A percentile compares a stretch with the other conserved stretches of the same genome.
Conservation (phyloP, 2,113 vertebrate genomes). For the Rhea americana region DNA sequence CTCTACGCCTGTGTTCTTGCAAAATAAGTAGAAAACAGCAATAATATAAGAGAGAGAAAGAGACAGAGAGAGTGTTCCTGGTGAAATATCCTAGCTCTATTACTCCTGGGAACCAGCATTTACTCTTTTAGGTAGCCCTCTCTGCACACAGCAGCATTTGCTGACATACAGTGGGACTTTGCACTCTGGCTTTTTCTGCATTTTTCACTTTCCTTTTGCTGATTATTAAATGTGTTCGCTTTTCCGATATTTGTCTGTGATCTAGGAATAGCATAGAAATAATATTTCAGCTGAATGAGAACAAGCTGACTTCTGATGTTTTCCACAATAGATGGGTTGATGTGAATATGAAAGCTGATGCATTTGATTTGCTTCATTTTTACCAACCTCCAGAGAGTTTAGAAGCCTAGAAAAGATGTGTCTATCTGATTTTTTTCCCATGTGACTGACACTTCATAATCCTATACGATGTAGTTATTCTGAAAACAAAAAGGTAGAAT, state of each 20-base stretch:
- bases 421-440: constrained; percentile 40
- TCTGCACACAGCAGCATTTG: background rate
- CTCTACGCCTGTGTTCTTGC: background rate
- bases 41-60: background rate
- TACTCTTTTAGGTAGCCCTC: background rate
- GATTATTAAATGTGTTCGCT: constrained; percentile 10
- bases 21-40: background rate
- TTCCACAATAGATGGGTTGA: constrained; percentile 63
- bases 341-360: constrained; percentile 63
- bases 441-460: constrained; percentile 56
- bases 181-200: fast-evolving
- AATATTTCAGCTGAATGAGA: constrained; percentile 56
- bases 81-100: background rate
- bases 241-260: constrained; percentile 1
- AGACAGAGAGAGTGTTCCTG: background rate
- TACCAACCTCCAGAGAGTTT: constrained; percentile 51
- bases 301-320: constrained; percentile 61
- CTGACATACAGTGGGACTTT: background rate
- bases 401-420: constrained; percentile 53
- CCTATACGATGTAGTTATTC: constrained; percentile 33
- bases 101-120: fast-evolving
- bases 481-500: constrained; percentile 15
- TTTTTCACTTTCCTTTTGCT: constrained; percentile 2
- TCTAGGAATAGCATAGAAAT: constrained; percentile 63
- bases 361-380: constrained; percentile 58